Conservation (phyloP, 2,797 vertebrate species). For the Acanthurus leucopareius region DNA sequence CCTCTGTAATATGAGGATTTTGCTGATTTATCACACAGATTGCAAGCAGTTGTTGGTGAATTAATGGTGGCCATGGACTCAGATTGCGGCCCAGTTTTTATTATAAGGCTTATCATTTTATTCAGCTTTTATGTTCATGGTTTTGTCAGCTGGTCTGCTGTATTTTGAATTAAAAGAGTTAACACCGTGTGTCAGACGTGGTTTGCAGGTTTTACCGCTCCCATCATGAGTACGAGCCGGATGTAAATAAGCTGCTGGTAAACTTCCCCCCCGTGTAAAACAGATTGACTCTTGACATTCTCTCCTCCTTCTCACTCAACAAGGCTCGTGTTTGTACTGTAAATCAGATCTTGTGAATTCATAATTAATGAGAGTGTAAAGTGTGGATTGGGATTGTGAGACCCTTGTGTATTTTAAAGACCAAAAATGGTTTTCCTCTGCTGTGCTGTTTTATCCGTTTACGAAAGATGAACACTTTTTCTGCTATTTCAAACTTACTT, state of each 20-base stretch:
- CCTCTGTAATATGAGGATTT: too few relatives aligned
- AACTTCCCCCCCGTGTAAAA: conserved; percentile 42
- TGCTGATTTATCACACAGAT: too few relatives aligned
- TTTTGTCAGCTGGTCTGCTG: too few relatives aligned
- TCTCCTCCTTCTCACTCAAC: conserved; percentile 21
- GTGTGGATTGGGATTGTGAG: conserved; percentile 16
- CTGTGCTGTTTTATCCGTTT: background rate
- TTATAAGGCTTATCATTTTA: conserved; percentile 6
- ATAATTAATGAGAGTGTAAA: conserved; percentile 54
- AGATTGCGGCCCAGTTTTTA: too few relatives aligned
- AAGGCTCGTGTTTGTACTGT: conserved; percentile 29
- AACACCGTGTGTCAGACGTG: conserved; percentile 22
- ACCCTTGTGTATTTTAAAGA: conserved; percentile 10
- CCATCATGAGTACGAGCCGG: background rate
- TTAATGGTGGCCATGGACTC: too few relatives aligned
- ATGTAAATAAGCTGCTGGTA: conserved; percentile 41
- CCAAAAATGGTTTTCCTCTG: background rate
- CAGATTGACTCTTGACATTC: conserved; percentile 51
- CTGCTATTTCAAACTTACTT: too few relatives aligned
- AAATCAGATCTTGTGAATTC: conserved; percentile 45
- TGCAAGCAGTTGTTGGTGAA: too few relatives aligned
- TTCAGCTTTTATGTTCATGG: background rate
- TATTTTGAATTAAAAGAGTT: too few relatives aligned
- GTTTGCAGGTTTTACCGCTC: conserved; percentile 1
- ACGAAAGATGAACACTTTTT: too few relatives aligned